Percentiles rank a stretch among this genome's conserved stretches.
These are phyloP conservation scores for Macrosteles quadrilineatus DNA, from an alignment of 1,140 invertebrate species.

Conservation along the genomic window DNA sequence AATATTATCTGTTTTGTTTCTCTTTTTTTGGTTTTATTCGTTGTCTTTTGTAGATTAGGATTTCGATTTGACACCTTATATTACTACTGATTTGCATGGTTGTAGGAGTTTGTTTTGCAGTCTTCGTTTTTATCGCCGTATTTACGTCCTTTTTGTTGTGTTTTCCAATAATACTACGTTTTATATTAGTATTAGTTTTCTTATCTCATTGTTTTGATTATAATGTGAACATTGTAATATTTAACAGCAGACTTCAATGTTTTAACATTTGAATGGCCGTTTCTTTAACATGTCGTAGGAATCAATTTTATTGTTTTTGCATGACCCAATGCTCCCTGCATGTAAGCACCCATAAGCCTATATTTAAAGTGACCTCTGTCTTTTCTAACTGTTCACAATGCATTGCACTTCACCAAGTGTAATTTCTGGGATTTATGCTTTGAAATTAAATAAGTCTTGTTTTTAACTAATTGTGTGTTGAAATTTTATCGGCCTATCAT, in stretches of 20 bases:
- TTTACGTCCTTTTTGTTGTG: not conserved
- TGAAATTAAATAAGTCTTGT: no score
- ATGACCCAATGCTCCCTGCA: constrained; percentile 5
- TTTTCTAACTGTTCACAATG: constrained; percentile 1
- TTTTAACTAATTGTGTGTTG: no score
- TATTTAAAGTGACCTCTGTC: constrained; percentile 13
- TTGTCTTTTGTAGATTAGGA: constrained; percentile 31
- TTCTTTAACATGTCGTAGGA: no score
- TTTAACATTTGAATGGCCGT: no score
- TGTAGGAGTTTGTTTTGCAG: constrained; percentile 16
- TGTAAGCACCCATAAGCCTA: constrained; percentile 10
- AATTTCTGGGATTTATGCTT: no score
- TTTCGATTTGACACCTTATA: constrained; percentile 21
- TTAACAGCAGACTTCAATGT: no score
- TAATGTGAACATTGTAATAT: no score
- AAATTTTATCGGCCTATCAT: no score
- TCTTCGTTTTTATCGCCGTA: not conserved
- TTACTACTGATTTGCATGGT: constrained; percentile 6
- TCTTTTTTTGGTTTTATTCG: constrained; percentile 29
- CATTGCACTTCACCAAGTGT: not conserved
- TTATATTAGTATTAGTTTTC: not conserved
- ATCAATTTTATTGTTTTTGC: constrained; percentile 8
- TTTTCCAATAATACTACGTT: not conserved
- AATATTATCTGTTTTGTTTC: constrained; percentile 32
- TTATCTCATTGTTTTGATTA: no score